Conservation (phyloP, 23 tunicate species). For the Corella eumyota region DNA sequence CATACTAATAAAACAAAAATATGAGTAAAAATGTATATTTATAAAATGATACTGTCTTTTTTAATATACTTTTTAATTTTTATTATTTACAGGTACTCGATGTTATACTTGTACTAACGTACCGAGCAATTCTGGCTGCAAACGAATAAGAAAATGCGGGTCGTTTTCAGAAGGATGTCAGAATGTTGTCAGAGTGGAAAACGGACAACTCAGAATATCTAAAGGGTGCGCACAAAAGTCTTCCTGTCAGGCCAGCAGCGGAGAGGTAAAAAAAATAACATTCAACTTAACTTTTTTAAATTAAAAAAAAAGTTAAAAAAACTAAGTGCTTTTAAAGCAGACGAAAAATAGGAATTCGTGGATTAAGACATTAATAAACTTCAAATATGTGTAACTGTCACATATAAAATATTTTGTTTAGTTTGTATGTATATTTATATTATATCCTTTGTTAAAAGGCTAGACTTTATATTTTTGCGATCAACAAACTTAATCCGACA, state of each 20-base stretch:
- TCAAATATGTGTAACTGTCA: no score
- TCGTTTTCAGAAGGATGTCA: constrained; percentile 16
- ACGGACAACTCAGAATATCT: constrained; percentile 25
- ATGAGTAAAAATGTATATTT: no score
- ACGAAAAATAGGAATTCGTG: no score
- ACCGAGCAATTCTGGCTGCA: constrained; percentile 16
- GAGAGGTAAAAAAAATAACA: constrained; percentile 10
- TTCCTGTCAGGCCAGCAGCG: constrained; percentile 23
- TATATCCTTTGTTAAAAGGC: no score
- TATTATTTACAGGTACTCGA: constrained; percentile 25
- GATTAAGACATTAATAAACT: no score
- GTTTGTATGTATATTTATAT: no score
- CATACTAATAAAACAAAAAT: no score
- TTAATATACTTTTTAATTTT: no score
- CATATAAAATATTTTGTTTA: no score
- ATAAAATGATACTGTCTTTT: no score
- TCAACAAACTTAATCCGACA: no score
- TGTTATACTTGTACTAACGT: constrained; percentile 40
- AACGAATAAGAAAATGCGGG: constrained; percentile 2
- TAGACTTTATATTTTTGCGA: no score
- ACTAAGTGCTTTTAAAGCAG: background rate
- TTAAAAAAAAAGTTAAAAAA: background rate
- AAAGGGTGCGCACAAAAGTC: constrained; percentile 31
- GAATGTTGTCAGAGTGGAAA: constrained; percentile 42
- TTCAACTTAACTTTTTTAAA: background rate